Conservation (phyloP, 1,140 invertebrate genomes). For the Colletes gigas region DNA sequence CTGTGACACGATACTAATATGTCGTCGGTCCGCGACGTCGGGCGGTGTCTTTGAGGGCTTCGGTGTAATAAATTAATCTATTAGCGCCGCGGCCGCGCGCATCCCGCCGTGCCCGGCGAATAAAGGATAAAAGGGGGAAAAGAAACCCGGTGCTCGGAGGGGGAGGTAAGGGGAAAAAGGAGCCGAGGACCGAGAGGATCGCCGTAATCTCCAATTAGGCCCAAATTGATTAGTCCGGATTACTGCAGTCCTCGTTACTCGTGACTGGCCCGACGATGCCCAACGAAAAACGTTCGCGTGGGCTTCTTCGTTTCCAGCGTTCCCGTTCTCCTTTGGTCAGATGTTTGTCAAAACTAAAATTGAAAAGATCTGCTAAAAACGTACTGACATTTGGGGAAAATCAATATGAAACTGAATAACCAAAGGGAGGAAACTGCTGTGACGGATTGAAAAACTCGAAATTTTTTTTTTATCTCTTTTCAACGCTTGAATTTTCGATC, state of each 20-base stretch:
- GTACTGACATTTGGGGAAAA: neutral
- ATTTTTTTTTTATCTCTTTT: too few relatives aligned
- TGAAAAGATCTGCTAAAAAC: too few relatives aligned
- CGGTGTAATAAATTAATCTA: slow-evolving; percentile 80
- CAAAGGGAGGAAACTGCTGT: too few relatives aligned
- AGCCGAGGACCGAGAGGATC: slow-evolving; percentile 46
- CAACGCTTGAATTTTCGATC: too few relatives aligned
- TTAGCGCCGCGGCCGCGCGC: slow-evolving; percentile 70
- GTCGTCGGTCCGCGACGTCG: slow-evolving; percentile 63
- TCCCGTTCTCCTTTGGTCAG: neutral
- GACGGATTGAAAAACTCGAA: too few relatives aligned
- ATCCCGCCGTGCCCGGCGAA: slow-evolving; percentile 42
- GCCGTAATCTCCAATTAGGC: slow-evolving; percentile 78
- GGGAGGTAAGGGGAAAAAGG: neutral
- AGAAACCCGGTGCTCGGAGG: neutral
- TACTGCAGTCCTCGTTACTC: slow-evolving; percentile 63
- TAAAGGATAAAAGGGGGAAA: slow-evolving; percentile 30
- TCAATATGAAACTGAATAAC: neutral
- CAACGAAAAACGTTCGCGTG: slow-evolving; percentile 34
- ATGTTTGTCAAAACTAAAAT: neutral
- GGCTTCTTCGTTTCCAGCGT: neutral
- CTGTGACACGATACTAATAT: slow-evolving; percentile 76
- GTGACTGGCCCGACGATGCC: neutral
- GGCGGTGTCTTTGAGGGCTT: slow-evolving; percentile 77
- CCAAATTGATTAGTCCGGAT: slow-evolving; percentile 78